These are phyloP conservation scores for Pogonocherus hispidulus DNA, from an alignment of 2,888 invertebrate species.

Conservation along the genomic window DNA sequence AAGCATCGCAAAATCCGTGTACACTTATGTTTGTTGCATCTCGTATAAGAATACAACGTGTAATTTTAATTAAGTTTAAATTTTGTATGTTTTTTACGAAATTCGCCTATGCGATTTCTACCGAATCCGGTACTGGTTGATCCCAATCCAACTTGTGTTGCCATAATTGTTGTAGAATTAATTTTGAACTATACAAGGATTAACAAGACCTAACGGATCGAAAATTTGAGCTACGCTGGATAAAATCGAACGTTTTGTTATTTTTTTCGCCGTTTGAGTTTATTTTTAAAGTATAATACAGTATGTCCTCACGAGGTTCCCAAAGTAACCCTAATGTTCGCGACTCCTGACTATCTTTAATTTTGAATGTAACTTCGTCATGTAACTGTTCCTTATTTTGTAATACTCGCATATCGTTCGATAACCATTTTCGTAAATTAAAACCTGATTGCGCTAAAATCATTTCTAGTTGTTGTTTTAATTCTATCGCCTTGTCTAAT, in stretches of 20 bases:
- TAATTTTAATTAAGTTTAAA: conserved; percentile 32
- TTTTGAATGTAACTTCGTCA: conserved; percentile 25
- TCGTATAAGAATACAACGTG: conserved; percentile 27
- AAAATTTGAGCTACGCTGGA: conserved; percentile 42
- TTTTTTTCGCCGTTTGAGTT: conserved; percentile 2
- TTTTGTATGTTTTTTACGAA: conserved; percentile 20
- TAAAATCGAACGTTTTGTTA: conserved; percentile 42
- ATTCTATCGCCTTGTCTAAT: neutral
- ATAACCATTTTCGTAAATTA: no score
- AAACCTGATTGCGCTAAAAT: neutral
- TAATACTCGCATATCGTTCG: conserved; percentile 9
- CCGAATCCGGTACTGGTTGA: conserved; percentile 29
- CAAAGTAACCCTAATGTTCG: conserved; percentile 45
- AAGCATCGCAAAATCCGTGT: conserved; percentile 46
- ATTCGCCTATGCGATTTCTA: conserved; percentile 7
- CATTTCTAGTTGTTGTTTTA: neutral
- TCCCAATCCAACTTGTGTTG: conserved; percentile 42
- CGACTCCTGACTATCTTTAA: neutral
- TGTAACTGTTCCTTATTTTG: neutral
- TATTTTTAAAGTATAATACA: conserved; percentile 35
- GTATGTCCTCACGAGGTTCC: conserved; percentile 37
- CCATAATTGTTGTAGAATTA: conserved; percentile 47
- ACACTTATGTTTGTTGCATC: conserved; percentile 24
- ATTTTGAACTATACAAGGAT: conserved; percentile 42
- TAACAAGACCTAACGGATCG: conserved; percentile 45